phyloP scores from a whole-genome alignment of 2,113 vertebrate species.

The Phaetusa simplex region DNA sequence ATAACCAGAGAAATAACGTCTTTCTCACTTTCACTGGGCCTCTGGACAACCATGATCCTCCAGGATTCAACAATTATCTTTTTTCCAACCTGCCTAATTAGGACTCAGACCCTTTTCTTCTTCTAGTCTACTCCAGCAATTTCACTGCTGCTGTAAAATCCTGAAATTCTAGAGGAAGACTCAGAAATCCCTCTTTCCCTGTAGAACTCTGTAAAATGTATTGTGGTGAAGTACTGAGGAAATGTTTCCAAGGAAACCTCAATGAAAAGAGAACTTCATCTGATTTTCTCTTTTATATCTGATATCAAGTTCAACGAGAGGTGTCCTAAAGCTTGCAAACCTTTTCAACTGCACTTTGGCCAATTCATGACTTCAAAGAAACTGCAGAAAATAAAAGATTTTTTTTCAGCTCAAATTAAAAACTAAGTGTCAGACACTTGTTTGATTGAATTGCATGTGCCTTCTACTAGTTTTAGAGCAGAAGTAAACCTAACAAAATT shows the following conservation, averaged over 20 bases:
- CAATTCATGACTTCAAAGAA: neutral
- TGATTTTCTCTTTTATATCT: neutral
- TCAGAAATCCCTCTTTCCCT: neutral
- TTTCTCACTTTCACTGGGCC: neutral
- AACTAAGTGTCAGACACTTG: neutral
- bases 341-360: neutral
- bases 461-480: neutral
- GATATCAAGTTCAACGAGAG: neutral
- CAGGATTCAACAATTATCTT: neutral
- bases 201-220: neutral
- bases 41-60: neutral
- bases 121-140: neutral
- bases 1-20: neutral
- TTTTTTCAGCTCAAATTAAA: neutral
- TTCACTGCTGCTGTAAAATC: neutral
- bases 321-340: neutral
- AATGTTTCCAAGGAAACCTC: neutral
- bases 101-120: neutral
- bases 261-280: neutral
- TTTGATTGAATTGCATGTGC: neutral
- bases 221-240: neutral
- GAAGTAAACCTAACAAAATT: neutral
- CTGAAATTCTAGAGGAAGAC: neutral
- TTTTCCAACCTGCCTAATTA: neutral
- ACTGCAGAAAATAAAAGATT: neutral